Conservation (phyloP, 2,888 invertebrate genomes). For the Cryptocephalus moraei region DNA sequence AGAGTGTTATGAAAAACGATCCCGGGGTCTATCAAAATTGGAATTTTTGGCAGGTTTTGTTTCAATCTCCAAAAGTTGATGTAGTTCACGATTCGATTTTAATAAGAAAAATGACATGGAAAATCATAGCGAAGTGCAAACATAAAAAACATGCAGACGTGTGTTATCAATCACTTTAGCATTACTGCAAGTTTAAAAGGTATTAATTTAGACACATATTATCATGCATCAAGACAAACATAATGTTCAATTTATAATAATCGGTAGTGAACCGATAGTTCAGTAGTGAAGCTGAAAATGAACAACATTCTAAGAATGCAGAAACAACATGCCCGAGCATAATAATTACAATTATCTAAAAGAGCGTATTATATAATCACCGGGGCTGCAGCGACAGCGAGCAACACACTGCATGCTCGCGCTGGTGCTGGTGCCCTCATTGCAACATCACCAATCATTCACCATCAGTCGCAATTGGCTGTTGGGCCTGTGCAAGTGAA, state of each 20-base stretch:
- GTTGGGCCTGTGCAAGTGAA: slow-evolving; percentile 32
- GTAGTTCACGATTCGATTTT: too few species aligned
- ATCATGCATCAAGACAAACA: too few species aligned
- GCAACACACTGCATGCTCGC: slow-evolving; percentile 34
- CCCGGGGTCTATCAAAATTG: too few species aligned
- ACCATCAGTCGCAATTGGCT: slow-evolving; percentile 27
- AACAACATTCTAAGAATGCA: not conserved
- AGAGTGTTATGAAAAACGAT: too few species aligned
- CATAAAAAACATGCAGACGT: slow-evolving; percentile 1
- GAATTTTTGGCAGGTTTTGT: too few species aligned
- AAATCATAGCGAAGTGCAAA: not conserved
- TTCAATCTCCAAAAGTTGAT: too few species aligned
- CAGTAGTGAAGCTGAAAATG: too few species aligned
- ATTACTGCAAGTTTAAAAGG: too few species aligned
- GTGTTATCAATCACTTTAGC: not conserved
- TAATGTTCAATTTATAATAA: too few species aligned
- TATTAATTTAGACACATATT: too few species aligned
- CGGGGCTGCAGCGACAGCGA: slow-evolving; percentile 26
- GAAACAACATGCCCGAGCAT: slow-evolving; percentile 2
- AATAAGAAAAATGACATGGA: not conserved
- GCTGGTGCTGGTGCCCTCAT: slow-evolving; percentile 40
- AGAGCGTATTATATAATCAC: slow-evolving; percentile 14
- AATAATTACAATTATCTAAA: slow-evolving; percentile 5
- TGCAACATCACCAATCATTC: slow-evolving; percentile 24
- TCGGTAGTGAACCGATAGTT: too few species aligned